Evolutionary conservation across 2,113 vertebrate species (phyloP), one percentile per base, ranked within the genome.

Genomic region (Pterocles gutturalis): DNA sequence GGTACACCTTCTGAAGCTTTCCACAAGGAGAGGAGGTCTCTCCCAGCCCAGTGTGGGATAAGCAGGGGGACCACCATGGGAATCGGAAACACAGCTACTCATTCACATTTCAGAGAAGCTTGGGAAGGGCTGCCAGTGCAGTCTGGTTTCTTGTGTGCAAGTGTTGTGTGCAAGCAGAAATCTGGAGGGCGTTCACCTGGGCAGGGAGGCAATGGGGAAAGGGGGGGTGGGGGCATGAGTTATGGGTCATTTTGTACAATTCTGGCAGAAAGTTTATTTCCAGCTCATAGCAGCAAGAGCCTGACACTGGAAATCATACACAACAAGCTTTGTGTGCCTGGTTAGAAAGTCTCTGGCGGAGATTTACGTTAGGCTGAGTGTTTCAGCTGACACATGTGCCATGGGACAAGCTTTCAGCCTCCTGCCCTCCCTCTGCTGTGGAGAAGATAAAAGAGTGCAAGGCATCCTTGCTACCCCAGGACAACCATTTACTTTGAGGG

Each of bases 291-390:
- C 26, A 41, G 28, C 46, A 60, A 15, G 49, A 69, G 13, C 1
- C 0, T 29, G 36, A 28, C 31, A 4, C 13, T 58, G 62, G n/a
- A 77, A 90, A 89, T 54, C n/a, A 31, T 0, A 0, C 24, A 31
- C 41, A 13, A 16, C 0, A 3, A 53, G 18, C 16, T 75, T 53
- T 31, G 18, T 46, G 26, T 33, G 20, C 20, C 45, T 16, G 12
- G 20, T 55, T 71, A 64, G 79, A 72, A 82, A n/a, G 38, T 29
- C 34, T 79, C 33, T 72, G 53, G 38, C 1, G 2, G 49, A 72
- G 60, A 43, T 70, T 58, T 36, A 58, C 3, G 0, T 26, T 13
- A 31, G 51, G 22, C 64, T 77, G 83, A 69, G 16, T 14, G 28
- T 51, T 75, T 82, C 64, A 78, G 60, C 43, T 75, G n/a, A 24